Conservation (phyloP, 1,140 invertebrate species). For the Zaprionus ornatus region DNA sequence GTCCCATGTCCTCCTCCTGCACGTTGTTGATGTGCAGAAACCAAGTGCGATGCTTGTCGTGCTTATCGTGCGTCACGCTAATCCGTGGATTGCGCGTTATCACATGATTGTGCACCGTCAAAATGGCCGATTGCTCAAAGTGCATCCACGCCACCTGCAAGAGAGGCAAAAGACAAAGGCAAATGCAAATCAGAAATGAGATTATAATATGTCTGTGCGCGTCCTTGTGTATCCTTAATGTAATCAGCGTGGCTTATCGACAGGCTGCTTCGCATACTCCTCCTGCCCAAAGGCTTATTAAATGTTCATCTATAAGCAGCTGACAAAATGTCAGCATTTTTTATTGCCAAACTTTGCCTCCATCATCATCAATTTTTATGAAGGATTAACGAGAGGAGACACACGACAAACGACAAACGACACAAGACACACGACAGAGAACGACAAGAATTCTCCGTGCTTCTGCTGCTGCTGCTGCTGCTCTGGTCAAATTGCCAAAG, state of each 20-base stretch:
- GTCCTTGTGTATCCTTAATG: conserved; percentile 6
- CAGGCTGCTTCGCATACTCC: neutral
- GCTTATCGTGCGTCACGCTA: conserved; percentile 92
- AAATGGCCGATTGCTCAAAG: conserved; percentile 96
- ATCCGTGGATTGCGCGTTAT: conserved; percentile 96
- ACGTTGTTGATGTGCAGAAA: conserved; percentile 96
- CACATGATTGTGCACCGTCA: conserved; percentile 96
- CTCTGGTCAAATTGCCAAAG: conserved; percentile 57
- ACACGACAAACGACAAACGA: conserved; percentile 29
- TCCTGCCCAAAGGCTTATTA: conserved; percentile 29
- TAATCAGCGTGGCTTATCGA: conserved; percentile 21
- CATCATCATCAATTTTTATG: conserved; percentile 79
- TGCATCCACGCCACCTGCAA: conserved; percentile 97
- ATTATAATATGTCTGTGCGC: neutral
- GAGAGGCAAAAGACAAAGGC: conserved; percentile 52
- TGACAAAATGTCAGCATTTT: conserved; percentile 58
- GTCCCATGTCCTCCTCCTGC: conserved; percentile 94
- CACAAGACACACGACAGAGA: conserved; percentile 13
- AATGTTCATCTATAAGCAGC: conserved; percentile 55
- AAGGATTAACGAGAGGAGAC: conserved; percentile 67
- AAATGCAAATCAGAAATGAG: neutral
- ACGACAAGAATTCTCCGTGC: conserved; percentile 35
- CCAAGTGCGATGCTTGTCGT: conserved; percentile 92
- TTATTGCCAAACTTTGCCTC: conserved; percentile 66
- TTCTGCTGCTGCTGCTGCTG: neutral